Evolutionary conservation across 2,888 invertebrate species (phyloP).

Genomic region (Oxytorus armatus): DNA sequence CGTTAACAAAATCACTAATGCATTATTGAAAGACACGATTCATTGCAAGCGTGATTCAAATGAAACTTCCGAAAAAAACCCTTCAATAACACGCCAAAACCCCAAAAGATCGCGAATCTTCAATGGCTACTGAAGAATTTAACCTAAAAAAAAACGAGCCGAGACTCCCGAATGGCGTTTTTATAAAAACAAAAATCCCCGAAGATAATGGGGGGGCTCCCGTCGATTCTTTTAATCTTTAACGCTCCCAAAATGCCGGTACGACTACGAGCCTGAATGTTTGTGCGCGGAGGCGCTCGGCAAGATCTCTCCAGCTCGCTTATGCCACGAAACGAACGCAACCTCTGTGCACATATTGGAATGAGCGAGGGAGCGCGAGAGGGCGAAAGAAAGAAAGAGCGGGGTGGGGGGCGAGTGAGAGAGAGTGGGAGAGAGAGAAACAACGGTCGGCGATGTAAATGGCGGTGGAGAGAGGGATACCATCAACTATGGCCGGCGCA

Average conservation of each 20-base stretch:
- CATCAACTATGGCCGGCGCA: slow-evolving; percentile 82
- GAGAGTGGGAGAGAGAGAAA: slow-evolving; percentile 32
- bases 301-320: slow-evolving; percentile 36
- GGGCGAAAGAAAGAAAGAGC: too few relatives aligned
- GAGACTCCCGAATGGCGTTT: neutral
- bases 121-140: neutral
- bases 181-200: neutral
- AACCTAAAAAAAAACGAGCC: neutral
- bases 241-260: neutral
- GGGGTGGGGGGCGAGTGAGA: slow-evolving; percentile 58
- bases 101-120: neutral
- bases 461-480: slow-evolving; percentile 68
- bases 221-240: too few relatives aligned
- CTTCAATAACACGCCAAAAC: too few relatives aligned
- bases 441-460: slow-evolving; percentile 4
- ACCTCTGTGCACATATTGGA: slow-evolving; percentile 7
- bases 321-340: slow-evolving; percentile 44
- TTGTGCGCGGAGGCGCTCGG: slow-evolving; percentile 70
- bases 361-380: neutral
- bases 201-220: too few relatives aligned
- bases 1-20: neutral
- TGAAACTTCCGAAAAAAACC: too few relatives aligned
- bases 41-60: too few relatives aligned
- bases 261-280: slow-evolving; percentile 75
- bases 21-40: neutral